A percentile compares a stretch with the other conserved stretches of the same genome.
Conservation (phyloP, 2,888 invertebrate genomes). For the Hesperia comma region DNA sequence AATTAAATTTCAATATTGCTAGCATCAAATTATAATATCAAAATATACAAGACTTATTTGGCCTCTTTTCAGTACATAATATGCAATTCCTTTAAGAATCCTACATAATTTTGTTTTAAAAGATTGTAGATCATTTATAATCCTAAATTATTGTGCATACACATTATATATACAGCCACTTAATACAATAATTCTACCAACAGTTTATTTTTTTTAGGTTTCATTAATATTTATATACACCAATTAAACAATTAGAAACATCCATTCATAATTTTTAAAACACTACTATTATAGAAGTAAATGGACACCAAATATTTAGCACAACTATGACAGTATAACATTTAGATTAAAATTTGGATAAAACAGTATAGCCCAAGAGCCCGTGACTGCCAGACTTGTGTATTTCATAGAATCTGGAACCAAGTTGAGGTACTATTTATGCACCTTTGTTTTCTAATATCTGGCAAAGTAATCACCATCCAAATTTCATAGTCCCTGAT, state of each 20-base stretch:
- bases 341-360: constrained; percentile 20
- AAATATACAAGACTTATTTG: constrained; percentile 37
- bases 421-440: no score
- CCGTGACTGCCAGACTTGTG: no score
- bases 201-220: constrained; percentile 18
- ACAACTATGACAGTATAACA: constrained; percentile 23
- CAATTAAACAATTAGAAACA: constrained; percentile 27
- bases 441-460: no score
- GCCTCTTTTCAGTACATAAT: constrained; percentile 36
- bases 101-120: constrained; percentile 27
- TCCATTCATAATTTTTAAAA: constrained; percentile 28
- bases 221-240: constrained; percentile 31
- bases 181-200: constrained; percentile 48
- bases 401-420: no score
- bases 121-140: constrained; percentile 38
- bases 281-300: constrained; percentile 22
- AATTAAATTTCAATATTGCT: constrained; percentile 2
- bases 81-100: constrained; percentile 25
- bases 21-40: constrained; percentile 17
- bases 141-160: constrained; percentile 49
- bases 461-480: no score
- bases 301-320: constrained; percentile 29
- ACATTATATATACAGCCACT: constrained; percentile 57
- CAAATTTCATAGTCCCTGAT: no score
- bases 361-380: no score